A percentile compares a stretch with the other conserved stretches of the same genome.
Evolutionary conservation across 2,113 vertebrate species (phyloP).

Genomic region (Proteles cristata): DNA sequence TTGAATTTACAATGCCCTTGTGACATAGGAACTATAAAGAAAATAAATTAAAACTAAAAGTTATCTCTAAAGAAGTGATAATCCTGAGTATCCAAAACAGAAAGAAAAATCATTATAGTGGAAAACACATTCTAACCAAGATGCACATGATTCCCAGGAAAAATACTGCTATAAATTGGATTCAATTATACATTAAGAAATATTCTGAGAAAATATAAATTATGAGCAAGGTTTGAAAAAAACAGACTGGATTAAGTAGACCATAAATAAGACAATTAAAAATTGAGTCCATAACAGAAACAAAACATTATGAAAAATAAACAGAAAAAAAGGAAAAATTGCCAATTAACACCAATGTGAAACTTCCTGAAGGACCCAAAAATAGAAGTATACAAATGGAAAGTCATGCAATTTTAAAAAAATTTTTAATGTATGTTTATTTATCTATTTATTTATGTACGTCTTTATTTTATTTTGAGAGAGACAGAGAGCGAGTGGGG

Average conservation of each 20-base stretch:
- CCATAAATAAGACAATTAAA: not conserved
- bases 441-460: too few relatives aligned
- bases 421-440: too few relatives aligned
- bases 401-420: not conserved
- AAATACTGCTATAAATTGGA: not conserved
- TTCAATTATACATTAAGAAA: not conserved
- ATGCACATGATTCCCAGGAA: not conserved
- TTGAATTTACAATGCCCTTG: not conserved
- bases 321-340: not conserved
- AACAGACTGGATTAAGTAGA: not conserved
- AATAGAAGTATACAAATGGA: not conserved
- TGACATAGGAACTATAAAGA: not conserved
- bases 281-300: not conserved
- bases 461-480: too few relatives aligned
- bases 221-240: not conserved
- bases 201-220: not conserved
- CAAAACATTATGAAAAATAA: not conserved
- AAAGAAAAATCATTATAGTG: not conserved
- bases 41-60: not conserved
- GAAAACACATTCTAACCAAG: not conserved
- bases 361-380: not conserved
- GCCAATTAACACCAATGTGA: not conserved
- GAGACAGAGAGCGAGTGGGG: too few relatives aligned
- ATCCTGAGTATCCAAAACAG: not conserved
- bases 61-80: not conserved